Evolutionary conservation across 2,888 invertebrate species (phyloP), one percentile per base, ranked within the genome.

Genomic region (Myopa tessellatipennis): DNA sequence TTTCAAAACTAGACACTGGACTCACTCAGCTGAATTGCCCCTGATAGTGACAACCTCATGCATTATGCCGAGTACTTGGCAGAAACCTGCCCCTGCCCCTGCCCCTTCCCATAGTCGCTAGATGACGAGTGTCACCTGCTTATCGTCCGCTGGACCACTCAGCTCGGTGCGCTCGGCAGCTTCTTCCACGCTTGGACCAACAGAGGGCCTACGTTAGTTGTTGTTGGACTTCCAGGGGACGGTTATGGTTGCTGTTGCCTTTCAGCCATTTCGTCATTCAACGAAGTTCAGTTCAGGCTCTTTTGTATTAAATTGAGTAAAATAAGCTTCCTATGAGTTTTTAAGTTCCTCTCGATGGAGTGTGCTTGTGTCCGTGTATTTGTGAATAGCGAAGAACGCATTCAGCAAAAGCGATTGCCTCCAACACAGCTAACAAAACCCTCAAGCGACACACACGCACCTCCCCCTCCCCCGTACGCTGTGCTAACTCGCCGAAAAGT

Each of bases 31-130:
- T 85, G 82, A 85, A 87, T 85, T 85, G 85, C 82, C 65, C 83
- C 85, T 85, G 87, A 83, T 85, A 85, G 84, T 85, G 86, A 84
- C 84, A 85, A 84, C 82, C 82, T 83, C 82, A 82, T 82, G 83
- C 84, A 86, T 84, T 82, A 85, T 85, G 84, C 84, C 36, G 34
- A 52, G 55, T 72, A 38, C 8, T 38, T 61, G 6, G 38, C 40
- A 16, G 55, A 2, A 2, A 4, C 16, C 36, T 72, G 10, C 16
- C 36, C 55, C 60, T n/a, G n/a, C n/a, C n/a, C n/a, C n/a, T n/a
- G n/a, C n/a, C n/a, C n/a, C n/a, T n/a, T n/a, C n/a, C n/a, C 26
- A 26, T 26, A 26, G 26, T n/a, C 16, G 12, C 55, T 71, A 26
- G 71, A 4, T 36, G 16, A 34, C 7, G 4, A 10, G 3, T 4